Evolutionary conservation across 30 jellyfish, hydroid and myxozoan genomes (phyloP).

Genomic region (Rhopilema esculentum): DNA sequence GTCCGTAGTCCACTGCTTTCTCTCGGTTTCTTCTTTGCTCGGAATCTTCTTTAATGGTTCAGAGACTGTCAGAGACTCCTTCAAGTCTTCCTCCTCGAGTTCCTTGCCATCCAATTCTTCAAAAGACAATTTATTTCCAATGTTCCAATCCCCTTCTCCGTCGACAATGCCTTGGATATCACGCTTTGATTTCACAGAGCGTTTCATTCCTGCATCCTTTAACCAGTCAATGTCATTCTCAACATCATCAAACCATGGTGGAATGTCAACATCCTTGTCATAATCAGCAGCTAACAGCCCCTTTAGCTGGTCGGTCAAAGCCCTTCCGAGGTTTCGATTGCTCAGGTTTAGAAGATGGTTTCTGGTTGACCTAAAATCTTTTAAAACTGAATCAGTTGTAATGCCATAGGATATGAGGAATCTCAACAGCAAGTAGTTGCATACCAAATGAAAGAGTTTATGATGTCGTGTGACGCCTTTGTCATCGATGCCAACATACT

Average conservation of each 20-base stretch:
- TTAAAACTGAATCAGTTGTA: slow-evolving; percentile 62
- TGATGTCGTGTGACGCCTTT: slow-evolving; percentile 65
- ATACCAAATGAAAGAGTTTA: slow-evolving; percentile 64
- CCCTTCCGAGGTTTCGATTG: slow-evolving; percentile 62
- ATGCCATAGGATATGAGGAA: slow-evolving; percentile 70
- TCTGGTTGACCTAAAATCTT: slow-evolving; percentile 56
- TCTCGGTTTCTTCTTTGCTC: neutral
- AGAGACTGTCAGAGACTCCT: neutral
- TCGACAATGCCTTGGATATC: slow-evolving; percentile 10
- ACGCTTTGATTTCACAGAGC: neutral
- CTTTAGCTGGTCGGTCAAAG: slow-evolving; percentile 60
- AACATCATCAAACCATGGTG: slow-evolving; percentile 61
- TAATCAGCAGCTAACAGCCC: slow-evolving; percentile 65
- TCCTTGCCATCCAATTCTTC: neutral
- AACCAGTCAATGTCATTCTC: slow-evolving; percentile 71
- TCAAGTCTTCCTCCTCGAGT: neutral
- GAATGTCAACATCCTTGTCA: slow-evolving; percentile 33
- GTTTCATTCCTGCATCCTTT: slow-evolving; percentile 15
- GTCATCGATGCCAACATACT: slow-evolving; percentile 65
- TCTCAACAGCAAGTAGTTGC: slow-evolving; percentile 58
- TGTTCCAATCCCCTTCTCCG: neutral
- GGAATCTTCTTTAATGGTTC: slow-evolving; percentile 1
- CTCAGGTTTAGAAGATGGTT: slow-evolving; percentile 52
- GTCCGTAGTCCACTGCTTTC: slow-evolving; percentile 1
- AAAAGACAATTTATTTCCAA: neutral